phyloP scores from a whole-genome alignment of 2,888 invertebrate species.

The Charanyca ferruginea region DNA sequence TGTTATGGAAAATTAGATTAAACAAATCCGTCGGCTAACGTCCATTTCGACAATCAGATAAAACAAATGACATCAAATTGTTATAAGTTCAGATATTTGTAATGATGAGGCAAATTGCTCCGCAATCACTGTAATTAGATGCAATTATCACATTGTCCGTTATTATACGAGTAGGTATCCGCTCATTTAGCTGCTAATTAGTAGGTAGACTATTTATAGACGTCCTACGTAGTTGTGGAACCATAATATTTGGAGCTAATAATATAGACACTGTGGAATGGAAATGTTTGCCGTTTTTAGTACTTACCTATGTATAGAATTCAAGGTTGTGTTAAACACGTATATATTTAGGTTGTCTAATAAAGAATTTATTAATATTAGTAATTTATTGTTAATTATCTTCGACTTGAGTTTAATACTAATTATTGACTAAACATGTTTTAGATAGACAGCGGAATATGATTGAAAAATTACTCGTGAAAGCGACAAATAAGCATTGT shows the following conservation, averaged over 20 bases:
- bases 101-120: constrained; percentile 3
- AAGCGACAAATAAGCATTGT: too few relatives aligned
- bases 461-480: too few relatives aligned
- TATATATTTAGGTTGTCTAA: constrained; percentile 1
- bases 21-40: constrained; percentile 3
- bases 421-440: background rate
- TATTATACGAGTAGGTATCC: constrained; percentile 33
- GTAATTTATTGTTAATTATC: constrained; percentile 7
- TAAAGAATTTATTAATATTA: background rate
- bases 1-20: background rate
- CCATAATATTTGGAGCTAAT: constrained; percentile 26
- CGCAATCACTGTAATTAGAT: constrained; percentile 26
- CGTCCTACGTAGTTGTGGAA: constrained; percentile 8
- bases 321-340: constrained; percentile 18
- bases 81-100: background rate
- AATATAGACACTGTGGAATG: constrained; percentile 18
- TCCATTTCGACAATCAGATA: constrained; percentile 10
- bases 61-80: constrained; percentile 10
- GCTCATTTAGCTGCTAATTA: constrained; percentile 26
- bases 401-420: background rate
- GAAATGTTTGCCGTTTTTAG: constrained; percentile 25
- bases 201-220: constrained; percentile 20
- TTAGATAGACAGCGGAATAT: too few relatives aligned
- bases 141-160: constrained; percentile 18
- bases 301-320: background rate